Conservation (phyloP, 2,888 invertebrate genomes). For the Calephelis perditalis region DNA sequence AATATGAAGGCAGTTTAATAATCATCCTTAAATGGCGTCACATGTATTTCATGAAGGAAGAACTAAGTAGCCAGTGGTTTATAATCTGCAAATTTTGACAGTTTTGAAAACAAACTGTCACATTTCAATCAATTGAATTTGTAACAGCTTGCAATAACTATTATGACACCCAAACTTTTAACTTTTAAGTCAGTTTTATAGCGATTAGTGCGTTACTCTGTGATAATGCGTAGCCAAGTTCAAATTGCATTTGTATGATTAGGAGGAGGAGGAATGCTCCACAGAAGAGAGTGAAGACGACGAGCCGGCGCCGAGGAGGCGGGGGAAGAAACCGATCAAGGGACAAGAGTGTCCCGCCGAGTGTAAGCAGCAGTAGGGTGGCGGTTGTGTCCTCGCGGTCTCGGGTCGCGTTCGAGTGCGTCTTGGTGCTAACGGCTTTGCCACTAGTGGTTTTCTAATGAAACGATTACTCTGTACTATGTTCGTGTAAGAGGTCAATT, state of each 20-base stretch:
- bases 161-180: no score
- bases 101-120: no score
- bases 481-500: no score
- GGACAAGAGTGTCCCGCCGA: constrained; percentile 74
- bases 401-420: constrained; percentile 12
- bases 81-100: no score
- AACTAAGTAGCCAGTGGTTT: no score
- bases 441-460: not conserved
- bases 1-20: no score
- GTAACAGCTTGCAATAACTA: no score
- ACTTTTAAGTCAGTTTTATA: no score
- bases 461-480: not conserved
- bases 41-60: no score
- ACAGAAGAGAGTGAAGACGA: constrained; percentile 81
- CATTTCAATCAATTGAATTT: no score
- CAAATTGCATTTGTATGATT: constrained; percentile 11
- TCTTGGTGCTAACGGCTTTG: constrained; percentile 24
- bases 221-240: not conserved
- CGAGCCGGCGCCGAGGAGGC: constrained; percentile 64
- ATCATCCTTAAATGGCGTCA: no score
- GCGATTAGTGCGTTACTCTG: no score
- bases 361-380: constrained; percentile 84
- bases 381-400: not conserved
- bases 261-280: constrained; percentile 73
- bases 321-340: constrained; percentile 52